Evolutionary conservation across 2,797 vertebrate species (phyloP), one percentile per base, ranked within the genome.

Genomic region (Gallinago solitaria): DNA sequence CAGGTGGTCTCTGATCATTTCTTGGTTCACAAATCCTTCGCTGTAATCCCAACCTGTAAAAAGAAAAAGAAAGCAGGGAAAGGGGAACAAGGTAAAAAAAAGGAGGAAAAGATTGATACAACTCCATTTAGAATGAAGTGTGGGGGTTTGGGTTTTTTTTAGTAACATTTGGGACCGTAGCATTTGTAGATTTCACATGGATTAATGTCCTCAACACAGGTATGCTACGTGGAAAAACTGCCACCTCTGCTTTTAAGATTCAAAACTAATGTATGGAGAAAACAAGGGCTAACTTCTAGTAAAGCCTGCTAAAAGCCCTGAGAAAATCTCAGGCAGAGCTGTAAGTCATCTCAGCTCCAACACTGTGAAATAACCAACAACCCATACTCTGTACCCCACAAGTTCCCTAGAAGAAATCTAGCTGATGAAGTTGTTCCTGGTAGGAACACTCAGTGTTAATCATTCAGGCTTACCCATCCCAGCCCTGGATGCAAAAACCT

Each of bases 31-130:
- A 91, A 99, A 99, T 65, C 99, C 99, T 88, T 99, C 96, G 92
- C 99, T 99, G 98, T 99, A 99, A 37, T 98, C 98, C 99, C 99
- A 99, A 23, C 78, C 99, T 99, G 83, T 48, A 50, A 15, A 39
- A 76, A 68, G 35, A 9, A 79, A 75, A 48, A 1, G 96, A 24
- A 59, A 84, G 27, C 4, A 37, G 10, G 2, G 47, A 25, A 75
- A 64, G 17, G 25, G n/a, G 48, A 79, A 89, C 0, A 2, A 74
- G 11, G 56, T 5, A 70, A 54, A 39, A 19, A 74, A 60, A 37
- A 86, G 35, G 12, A 83, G 12, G 16, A 21, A 68, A 73, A 69
- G 33, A 43, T 2, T 47, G 10, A 56, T 8, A 23, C 3, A 53
- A 68, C 14, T 67, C 21, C 59, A 47, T 78, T 90, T 2, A 81